phyloP scores from a whole-genome alignment of 1,140 invertebrate genomes.

The Trinorchestia longiramus region DNA sequence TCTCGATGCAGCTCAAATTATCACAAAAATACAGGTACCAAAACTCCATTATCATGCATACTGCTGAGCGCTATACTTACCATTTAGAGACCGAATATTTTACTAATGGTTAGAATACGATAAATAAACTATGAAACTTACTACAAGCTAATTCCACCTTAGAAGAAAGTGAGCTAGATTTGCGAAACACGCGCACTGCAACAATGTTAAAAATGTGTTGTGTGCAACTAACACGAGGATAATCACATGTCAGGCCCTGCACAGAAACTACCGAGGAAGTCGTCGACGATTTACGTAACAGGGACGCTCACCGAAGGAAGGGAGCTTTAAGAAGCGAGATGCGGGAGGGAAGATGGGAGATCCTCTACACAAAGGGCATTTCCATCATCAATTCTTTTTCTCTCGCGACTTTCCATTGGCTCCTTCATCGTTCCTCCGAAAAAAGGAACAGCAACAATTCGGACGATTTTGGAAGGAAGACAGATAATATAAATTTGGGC shows the following conservation, averaged over 20 bases:
- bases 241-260: background rate
- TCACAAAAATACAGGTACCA: no score
- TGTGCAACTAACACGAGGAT: background rate
- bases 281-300: background rate
- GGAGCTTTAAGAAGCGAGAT: background rate
- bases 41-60: no score
- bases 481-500: background rate
- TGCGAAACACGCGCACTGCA: no score
- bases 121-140: no score
- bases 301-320: background rate
- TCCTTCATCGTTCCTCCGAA: background rate
- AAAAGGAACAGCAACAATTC: background rate
- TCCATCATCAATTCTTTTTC: background rate
- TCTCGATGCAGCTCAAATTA: no score
- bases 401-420: background rate
- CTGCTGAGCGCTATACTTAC: no score
- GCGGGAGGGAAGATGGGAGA: background rate
- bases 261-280: background rate
- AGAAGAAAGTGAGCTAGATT: no score
- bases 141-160: no score
- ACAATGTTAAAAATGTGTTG: no score
- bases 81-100: no score
- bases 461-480: background rate
- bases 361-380: background rate
- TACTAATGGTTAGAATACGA: no score